Evolutionary conservation across 92 coral and sea anemone species (phyloP).

Genomic region (Bergia puertoricense): DNA sequence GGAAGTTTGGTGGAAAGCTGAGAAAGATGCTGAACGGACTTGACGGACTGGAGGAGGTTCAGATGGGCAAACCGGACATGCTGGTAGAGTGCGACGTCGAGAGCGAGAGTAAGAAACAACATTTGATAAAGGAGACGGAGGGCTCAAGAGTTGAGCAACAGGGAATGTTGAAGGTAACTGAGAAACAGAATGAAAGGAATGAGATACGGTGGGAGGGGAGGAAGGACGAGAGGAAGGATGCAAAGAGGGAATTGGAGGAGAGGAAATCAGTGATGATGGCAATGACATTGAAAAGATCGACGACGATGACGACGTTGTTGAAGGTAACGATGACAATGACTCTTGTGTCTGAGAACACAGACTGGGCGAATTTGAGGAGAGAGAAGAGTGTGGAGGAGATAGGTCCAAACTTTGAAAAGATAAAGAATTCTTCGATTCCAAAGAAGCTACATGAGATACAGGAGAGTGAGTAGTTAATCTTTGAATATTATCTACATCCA

Average conservation of each 20-base stretch:
- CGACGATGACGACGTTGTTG: neutral
- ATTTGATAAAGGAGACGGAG: neutral
- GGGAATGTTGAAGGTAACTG: neutral
- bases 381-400: neutral
- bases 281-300: neutral
- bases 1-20: neutral
- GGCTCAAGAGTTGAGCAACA: neutral
- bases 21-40: conserved; percentile 6
- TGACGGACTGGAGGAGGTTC: neutral
- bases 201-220: neutral
- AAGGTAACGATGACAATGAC: neutral
- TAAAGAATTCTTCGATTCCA: neutral
- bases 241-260: neutral
- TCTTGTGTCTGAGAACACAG: neutral
- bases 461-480: neutral
- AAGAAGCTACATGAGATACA: neutral
- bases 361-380: neutral
- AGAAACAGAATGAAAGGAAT: neutral
- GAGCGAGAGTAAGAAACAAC: neutral
- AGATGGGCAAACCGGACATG: neutral
- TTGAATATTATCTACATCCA: neutral
- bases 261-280: neutral
- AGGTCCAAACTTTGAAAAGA: neutral
- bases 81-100: conserved; percentile 6
- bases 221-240: neutral